Evolutionary conservation across 2,797 vertebrate species (phyloP).

Genomic region (Dendrocincla fuliginosa): DNA sequence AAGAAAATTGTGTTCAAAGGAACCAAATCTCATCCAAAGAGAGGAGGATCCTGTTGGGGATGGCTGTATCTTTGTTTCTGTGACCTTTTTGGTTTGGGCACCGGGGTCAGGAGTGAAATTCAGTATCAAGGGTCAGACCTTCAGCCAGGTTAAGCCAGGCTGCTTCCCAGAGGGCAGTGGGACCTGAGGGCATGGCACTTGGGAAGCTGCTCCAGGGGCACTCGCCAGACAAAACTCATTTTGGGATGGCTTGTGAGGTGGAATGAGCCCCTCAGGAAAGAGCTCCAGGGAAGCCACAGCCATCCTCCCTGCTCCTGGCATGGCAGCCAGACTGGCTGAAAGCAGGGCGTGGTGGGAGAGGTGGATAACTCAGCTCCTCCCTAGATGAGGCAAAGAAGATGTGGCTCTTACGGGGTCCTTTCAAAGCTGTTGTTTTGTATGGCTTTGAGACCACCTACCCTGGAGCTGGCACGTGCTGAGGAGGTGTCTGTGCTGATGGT

Average conservation of each 20-base stretch:
- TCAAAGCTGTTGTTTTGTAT: background rate
- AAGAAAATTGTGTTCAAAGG: background rate
- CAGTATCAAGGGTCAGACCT: background rate
- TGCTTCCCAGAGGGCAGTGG: rapidly evolving
- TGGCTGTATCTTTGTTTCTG: background rate
- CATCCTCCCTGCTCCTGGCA: rapidly evolving
- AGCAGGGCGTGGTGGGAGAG: rapidly evolving
- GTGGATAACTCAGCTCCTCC: background rate
- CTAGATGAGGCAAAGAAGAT: background rate
- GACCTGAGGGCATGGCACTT: background rate
- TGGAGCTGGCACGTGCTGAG: background rate
- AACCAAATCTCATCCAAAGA: background rate
- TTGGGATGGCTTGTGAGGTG: background rate
- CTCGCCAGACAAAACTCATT: background rate
- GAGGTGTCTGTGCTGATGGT: background rate
- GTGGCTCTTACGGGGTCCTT: background rate
- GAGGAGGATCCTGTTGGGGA: background rate
- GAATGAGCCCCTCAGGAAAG: background rate
- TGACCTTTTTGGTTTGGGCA: background rate
- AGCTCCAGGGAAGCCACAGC: background rate
- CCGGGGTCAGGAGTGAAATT: background rate
- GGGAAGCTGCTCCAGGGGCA: background rate
- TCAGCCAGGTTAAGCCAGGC: background rate
- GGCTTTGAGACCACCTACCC: background rate
- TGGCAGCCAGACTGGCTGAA: background rate